Base-by-base conservation (phyloP, 2,888 invertebrate genomes). In the Aleiodes alternator region DNA sequence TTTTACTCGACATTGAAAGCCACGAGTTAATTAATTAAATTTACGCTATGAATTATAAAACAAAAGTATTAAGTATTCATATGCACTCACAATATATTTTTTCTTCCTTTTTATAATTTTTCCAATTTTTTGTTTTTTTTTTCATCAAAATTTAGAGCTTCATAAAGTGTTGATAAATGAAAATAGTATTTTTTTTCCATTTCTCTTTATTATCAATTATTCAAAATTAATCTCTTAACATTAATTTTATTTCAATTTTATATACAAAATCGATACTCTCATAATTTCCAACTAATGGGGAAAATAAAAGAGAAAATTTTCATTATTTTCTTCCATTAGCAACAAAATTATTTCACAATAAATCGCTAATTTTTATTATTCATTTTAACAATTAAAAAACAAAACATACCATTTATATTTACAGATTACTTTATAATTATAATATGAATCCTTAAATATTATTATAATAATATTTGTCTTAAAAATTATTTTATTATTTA, bases 401-500 rank as follows among this genome's bases (percentile, higher is more conserved):
- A 38, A 31, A 48, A 23, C 56, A 43, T 9, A 23, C 59, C 12
- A 71, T 61, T 29, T 31, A 59, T 72, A 72, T 59, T 38, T 61
- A 72, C 61, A 72, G 14, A 11, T 55, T 55, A 55, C 16, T 1
- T n/a, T n/a, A 16, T 55, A 4, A 12, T 9, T 29, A n/a, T 59
- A n/a, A n/a, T 4, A n/a, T 38, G 1, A 34, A n/a, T 11, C 38
- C 56, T 55, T 56, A 55, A 23, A 43, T 56, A 16, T 34, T 55
- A 38, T 34, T 34, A 6, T 6, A 34, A 34, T 66, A 38, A 55
- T 69, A 38, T 55, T 50, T 48, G 59, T 48, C 23, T 59, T 71
- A 23, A 38, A 16, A 43, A 56, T 75, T 69, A 78, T 75, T 38
- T 72, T 69, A 64, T 56, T 79, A 80, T 80, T 79, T 80, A 80